phyloP scores from a whole-genome alignment of 2,888 invertebrate species.

The Cryptus viduatorius region DNA sequence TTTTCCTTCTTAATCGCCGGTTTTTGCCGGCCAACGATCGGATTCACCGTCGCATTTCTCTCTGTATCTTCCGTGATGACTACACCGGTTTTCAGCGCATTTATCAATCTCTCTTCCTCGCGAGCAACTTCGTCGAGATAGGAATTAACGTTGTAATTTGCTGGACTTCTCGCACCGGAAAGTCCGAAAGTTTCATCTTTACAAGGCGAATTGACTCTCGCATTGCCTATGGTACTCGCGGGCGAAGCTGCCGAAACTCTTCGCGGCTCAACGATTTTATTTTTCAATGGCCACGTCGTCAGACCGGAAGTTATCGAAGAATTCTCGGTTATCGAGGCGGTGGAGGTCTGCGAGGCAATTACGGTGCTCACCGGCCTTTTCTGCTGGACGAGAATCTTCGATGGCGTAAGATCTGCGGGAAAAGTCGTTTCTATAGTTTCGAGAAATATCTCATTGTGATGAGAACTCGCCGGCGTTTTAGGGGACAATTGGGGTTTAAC shows the following conservation, averaged over 20 bases:
- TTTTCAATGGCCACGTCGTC: conserved; percentile 88
- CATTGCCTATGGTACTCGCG: conserved; percentile 64
- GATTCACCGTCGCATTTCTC: conserved; percentile 25
- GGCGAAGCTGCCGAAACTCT: conserved; percentile 67
- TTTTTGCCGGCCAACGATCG: conserved; percentile 74
- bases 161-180: conserved; percentile 69
- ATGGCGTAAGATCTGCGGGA: conserved; percentile 87
- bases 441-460: conserved; percentile 82
- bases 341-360: conserved; percentile 63
- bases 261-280: conserved; percentile 84
- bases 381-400: conserved; percentile 84
- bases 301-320: conserved; percentile 80
- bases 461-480: conserved; percentile 67
- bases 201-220: conserved; percentile 42
- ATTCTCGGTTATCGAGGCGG: conserved; percentile 21
- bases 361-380: conserved; percentile 86
- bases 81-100: conserved; percentile 91
- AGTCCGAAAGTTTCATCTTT: conserved; percentile 71
- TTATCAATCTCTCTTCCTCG: conserved; percentile 92
- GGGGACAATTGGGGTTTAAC: conserved; percentile 73
- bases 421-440: conserved; percentile 89
- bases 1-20: conserved; percentile 81
- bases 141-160: conserved; percentile 74
- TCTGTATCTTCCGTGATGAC: conserved; percentile 86
- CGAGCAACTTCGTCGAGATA: conserved; percentile 91